Evolutionary conservation across 2,888 invertebrate genomes (phyloP), one percentile per base, ranked within the genome.

Genomic region (Drosophila meridiana): DNA sequence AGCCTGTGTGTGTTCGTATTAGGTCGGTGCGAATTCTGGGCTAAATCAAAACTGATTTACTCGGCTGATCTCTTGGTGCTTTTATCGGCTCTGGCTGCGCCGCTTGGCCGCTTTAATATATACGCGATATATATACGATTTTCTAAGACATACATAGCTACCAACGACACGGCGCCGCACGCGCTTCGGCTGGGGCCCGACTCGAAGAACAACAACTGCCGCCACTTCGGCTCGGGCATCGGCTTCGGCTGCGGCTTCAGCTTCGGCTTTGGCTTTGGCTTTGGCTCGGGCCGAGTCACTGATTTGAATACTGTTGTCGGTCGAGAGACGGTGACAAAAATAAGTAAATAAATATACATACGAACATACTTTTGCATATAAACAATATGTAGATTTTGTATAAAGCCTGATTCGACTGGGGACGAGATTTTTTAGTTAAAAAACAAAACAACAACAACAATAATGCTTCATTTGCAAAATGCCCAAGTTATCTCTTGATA

Each of bases 21-120:
- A 65, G 70, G 48, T 79, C 59, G 69, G 50, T 76, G 77, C 83
- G 76, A 82, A 83, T 90, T 87, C 90, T 90, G 85, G 73, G 80
- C 80, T 84, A 83, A 89, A 75, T 73, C 72, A 80, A 90, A 47
- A 92, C 92, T 92, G 92, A 92, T 88, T 90, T 87, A 86, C 83
- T 83, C 82, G 76, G 76, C 76, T 68, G 80, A 88, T 80, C 83
- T 80, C 82, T 75, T 86, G 80, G 78, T 77, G 92, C 92, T 92
- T 92, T 89, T 92, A 92, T 92, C 88, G 90, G 77, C 75, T 92
- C 87, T 83, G 90, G 64, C 72, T 64, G 71, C 67, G 72, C 59
- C 78, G 79, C 70, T 81, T 79, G 73, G 58, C 68, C 64, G 69
- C 71, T 50, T 71, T 59, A 67, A 61, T 76, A 68, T 75, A 77